Evolutionary conservation across 2,797 vertebrate genomes (phyloP), one percentile per base, ranked within the genome.

Genomic region (Luscinia megarhynchos): DNA sequence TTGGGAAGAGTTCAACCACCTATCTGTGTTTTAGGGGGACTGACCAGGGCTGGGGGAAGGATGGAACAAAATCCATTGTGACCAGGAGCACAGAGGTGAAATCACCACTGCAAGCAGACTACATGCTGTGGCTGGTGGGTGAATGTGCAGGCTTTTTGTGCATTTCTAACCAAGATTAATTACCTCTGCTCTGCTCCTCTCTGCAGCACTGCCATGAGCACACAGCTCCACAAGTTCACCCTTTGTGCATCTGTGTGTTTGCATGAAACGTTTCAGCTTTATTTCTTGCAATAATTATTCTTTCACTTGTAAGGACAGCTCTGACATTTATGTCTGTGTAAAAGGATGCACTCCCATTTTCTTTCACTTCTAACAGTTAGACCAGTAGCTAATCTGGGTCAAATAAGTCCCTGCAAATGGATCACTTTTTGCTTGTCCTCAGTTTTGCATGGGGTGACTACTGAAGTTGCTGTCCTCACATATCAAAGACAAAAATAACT

Each of bases 241-340:
- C 10, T 34, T 88, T 76, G 62, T 83, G 26, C 30, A 48, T 92
- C 36, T 80, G 32, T 15, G 23, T 91, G 46, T 80, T 85, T 87
- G 54, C 30, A 75, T 12, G 63, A 78, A 87, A 64, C 27, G 10
- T 77, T 96, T 50, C 7, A 22, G 57, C 51, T 67, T 43, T 88
- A 6, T 79, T 95, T 95, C 51, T 92, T 57, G 12, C 50, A 21
- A 16, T 77, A 82, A 74, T 90, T 91, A 53, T 58, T 93, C 59
- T 81, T 62, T 81, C 22, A 26, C 46, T 53, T 30, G 32, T 53
- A 55, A 83, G 34, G 78, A 54, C 34, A 36, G 40, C 41, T 85
- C 69, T 57, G 89, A 73, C 38, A 41, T 57, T 91, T 69, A 53
- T 72, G 36, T 78, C 36, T 50, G 3, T 58, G 9, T 38, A 24